phyloP scores from a whole-genome alignment of 2,797 vertebrate genomes.

The Huso huso region DNA sequence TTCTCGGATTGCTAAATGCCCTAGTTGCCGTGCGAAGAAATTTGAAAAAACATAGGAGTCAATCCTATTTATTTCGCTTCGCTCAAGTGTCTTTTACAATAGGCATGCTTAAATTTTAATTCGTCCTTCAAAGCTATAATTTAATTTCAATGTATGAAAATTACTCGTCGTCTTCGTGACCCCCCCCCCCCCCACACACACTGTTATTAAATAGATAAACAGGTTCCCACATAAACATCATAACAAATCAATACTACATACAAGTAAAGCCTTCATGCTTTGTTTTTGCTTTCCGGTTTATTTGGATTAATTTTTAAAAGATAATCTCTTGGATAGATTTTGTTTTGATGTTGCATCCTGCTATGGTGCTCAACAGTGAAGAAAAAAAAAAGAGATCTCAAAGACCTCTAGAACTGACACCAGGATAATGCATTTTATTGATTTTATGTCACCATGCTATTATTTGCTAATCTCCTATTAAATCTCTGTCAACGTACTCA shows the following conservation, averaged over 20 bases:
- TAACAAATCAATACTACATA: constrained; percentile 34
- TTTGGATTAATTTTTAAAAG: constrained; percentile 41
- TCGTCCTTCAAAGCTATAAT: no score
- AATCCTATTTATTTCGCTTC: no score
- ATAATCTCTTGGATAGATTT: constrained; percentile 39
- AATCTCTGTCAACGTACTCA: no score
- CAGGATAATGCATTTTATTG: constrained; percentile 46
- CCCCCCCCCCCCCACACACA: constrained; percentile 3
- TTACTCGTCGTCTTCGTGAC: no score
- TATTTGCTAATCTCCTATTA: no score
- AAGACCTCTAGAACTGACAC: constrained; percentile 35
- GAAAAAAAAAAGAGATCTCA: constrained; percentile 33
- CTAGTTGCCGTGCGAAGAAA: no score
- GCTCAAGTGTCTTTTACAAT: no score
- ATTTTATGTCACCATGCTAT: constrained; percentile 51
- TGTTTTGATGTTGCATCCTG: constrained; percentile 38
- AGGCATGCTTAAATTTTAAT: no score
- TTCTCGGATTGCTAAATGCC: no score
- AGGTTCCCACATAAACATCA: constrained; percentile 29
- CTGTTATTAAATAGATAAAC: neutral
- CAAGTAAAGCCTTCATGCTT: constrained; percentile 40
- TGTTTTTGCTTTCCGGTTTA: constrained; percentile 44
- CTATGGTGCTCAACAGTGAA: constrained; percentile 31
- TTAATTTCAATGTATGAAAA: no score
- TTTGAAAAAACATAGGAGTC: no score